These are phyloP conservation scores for Poecilia latipinna DNA, from an alignment of 2,113 vertebrate species.

Conservation along the genomic window DNA sequence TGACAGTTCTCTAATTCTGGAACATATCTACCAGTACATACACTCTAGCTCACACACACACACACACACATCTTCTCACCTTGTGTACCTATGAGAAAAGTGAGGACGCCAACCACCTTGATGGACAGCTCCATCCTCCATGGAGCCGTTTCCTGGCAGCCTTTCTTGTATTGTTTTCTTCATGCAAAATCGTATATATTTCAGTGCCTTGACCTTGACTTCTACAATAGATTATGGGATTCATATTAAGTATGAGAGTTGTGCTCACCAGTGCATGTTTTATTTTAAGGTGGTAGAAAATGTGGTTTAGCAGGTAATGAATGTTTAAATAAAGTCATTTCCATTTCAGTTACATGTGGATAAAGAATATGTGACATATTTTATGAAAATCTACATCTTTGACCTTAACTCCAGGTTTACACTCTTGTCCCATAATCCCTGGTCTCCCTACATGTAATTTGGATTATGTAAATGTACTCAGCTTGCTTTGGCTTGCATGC, in stretches of 20 bases:
- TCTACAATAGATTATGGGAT: not conserved
- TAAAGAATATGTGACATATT: not conserved
- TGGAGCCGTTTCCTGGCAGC: constrained; percentile 18
- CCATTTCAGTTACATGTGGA: not conserved
- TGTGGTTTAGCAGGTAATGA: not conserved
- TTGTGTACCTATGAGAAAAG: constrained; percentile 22
- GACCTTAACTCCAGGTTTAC: not conserved
- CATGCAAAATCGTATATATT: constrained; percentile 17
- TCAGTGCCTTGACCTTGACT: constrained; percentile 29
- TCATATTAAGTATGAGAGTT: not conserved
- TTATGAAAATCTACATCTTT: not conserved
- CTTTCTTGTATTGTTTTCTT: constrained; percentile 12
- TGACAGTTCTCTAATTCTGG: constrained; percentile 55
- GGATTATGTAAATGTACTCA: not conserved
- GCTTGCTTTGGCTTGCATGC: not conserved
- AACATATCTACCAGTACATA: constrained; percentile 31
- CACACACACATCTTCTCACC: constrained; percentile 14
- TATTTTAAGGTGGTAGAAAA: not conserved
- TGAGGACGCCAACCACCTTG: constrained; percentile 23
- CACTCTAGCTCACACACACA: not conserved
- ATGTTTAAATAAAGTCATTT: not conserved
- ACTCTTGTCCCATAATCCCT: not conserved
- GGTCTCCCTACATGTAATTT: not conserved
- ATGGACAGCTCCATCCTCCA: constrained; percentile 43
- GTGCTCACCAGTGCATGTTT: not conserved